Percentiles rank a stretch among this genome's conserved stretches.
phyloP scores from a whole-genome alignment of 2,888 invertebrate genomes.

The Agrilus biguttatus region DNA sequence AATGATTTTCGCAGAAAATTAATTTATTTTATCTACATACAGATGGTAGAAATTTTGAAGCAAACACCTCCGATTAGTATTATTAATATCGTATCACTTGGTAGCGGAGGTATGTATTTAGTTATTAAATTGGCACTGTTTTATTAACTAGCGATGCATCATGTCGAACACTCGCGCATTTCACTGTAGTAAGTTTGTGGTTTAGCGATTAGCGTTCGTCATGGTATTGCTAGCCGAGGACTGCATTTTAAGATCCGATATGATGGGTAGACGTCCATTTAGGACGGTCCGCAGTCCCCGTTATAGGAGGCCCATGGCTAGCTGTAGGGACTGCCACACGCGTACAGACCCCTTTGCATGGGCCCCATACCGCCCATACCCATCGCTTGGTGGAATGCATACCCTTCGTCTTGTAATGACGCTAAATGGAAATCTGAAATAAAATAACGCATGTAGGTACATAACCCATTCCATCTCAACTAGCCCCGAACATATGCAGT shows the following conservation, averaged over 20 bases:
- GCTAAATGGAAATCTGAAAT: slow-evolving; percentile 38
- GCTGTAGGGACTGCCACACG: slow-evolving; percentile 37
- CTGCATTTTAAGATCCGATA: slow-evolving; percentile 27
- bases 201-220: slow-evolving; percentile 14
- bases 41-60: too few relatives aligned
- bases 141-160: slow-evolving; percentile 19
- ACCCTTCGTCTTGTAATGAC: slow-evolving; percentile 37
- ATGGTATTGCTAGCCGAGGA: slow-evolving; percentile 29
- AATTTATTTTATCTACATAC: too few relatives aligned
- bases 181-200: too few relatives aligned
- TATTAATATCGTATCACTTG: background rate
- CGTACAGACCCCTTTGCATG: slow-evolving; percentile 36
- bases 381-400: slow-evolving; percentile 38
- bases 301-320: slow-evolving; percentile 38
- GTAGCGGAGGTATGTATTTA: slow-evolving; percentile 19
- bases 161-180: slow-evolving; percentile 9
- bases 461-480: slow-evolving; percentile 1
- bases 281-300: slow-evolving; percentile 35
- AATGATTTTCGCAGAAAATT: too few relatives aligned
- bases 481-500: too few relatives aligned
- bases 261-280: slow-evolving; percentile 14
- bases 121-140: slow-evolving; percentile 14
- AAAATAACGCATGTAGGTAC: slow-evolving; percentile 5
- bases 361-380: slow-evolving; percentile 36
- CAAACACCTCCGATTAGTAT: too few relatives aligned